A percentile compares a stretch with the other conserved stretches of the same genome.
Conservation (phyloP, 2,797 vertebrate genomes). For the Gymnoscopelus microlampas region DNA sequence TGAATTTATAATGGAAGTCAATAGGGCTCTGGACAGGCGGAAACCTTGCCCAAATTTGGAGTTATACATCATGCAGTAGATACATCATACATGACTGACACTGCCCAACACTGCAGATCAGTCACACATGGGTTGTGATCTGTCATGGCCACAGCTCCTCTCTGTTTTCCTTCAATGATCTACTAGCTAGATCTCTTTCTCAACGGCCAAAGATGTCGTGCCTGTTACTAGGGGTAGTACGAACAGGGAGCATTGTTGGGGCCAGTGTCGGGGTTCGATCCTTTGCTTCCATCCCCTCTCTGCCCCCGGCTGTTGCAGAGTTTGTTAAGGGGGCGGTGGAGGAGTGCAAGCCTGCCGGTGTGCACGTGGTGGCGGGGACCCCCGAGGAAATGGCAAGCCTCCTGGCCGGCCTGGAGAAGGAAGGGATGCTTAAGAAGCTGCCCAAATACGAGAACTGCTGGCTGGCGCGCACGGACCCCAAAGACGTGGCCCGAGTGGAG, state of each 20-base stretch:
- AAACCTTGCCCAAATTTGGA: no score
- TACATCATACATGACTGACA: no score
- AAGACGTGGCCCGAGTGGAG: slow-evolving; percentile 92
- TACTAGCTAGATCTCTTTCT: not conserved
- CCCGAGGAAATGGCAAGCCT: slow-evolving; percentile 81
- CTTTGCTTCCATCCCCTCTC: slow-evolving; percentile 74
- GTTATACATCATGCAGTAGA: no score
- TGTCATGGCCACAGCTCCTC: slow-evolving; percentile 30
- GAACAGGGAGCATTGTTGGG: slow-evolving; percentile 67
- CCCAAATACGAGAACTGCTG: slow-evolving; percentile 91
- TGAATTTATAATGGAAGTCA: no score
- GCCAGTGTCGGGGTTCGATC: slow-evolving; percentile 68
- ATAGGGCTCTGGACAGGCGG: no score
- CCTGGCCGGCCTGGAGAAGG: slow-evolving; percentile 83
- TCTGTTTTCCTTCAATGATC: not conserved
- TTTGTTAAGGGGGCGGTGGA: slow-evolving; percentile 85
- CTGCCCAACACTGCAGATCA: slow-evolving; percentile 4
- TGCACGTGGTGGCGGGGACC: slow-evolving; percentile 89
- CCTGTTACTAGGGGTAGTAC: slow-evolving; percentile 68
- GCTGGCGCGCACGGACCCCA: slow-evolving; percentile 92
- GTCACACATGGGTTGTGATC: slow-evolving; percentile 57
- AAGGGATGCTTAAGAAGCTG: slow-evolving; percentile 87
- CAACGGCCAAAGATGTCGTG: slow-evolving; percentile 68
- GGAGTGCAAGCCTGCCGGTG: slow-evolving; percentile 85
- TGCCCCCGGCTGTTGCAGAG: slow-evolving; percentile 83